A percentile compares a stretch with the other conserved stretches of the same genome.
These are phyloP conservation scores for Cochlearius cochlearius DNA, from an alignment of 2,113 vertebrate genomes.

Conservation along the genomic window DNA sequence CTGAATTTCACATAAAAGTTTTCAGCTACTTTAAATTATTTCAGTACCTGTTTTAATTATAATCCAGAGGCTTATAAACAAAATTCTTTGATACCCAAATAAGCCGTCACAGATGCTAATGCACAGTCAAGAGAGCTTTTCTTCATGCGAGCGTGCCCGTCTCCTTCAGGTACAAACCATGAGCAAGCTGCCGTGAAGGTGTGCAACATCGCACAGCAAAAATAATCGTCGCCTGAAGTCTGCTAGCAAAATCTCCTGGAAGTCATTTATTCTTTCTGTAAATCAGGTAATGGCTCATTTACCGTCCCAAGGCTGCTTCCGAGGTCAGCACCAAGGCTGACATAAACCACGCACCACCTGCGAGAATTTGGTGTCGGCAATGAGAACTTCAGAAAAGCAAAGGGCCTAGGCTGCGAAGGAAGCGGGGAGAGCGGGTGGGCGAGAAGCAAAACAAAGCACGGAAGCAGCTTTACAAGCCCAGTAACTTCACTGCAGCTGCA, in stretches of 20 bases:
- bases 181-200: neutral
- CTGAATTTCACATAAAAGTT: neutral
- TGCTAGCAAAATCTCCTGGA: neutral
- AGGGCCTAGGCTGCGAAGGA: neutral
- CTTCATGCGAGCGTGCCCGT: neutral
- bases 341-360: neutral
- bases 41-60: neutral
- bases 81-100: neutral
- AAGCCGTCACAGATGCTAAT: neutral
- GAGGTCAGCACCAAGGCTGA: neutral
- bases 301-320: neutral
- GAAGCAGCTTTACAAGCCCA: neutral
- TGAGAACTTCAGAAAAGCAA: neutral
- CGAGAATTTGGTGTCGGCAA: neutral
- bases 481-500: neutral
- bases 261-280: neutral
- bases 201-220: neutral
- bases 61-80: neutral
- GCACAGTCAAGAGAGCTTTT: neutral
- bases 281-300: neutral
- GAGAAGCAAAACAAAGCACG: neutral
- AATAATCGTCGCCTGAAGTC: neutral
- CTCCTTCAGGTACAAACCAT: neutral
- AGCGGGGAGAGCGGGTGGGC: neutral
- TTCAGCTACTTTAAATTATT: neutral